Conservation (phyloP, 2,888 invertebrate species). For the Drosophila macrospina region DNA sequence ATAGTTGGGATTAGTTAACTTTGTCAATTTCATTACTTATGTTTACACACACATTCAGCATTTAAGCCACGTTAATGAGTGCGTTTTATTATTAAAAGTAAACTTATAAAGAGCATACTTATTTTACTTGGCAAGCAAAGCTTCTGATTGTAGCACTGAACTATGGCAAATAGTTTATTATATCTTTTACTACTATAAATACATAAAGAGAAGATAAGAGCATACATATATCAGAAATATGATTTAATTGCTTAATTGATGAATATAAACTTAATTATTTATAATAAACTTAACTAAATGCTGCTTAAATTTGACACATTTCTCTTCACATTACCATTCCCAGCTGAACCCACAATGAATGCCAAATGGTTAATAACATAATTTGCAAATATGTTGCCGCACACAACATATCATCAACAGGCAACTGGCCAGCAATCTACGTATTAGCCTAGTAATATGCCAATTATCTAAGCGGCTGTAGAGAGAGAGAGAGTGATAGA, state of each 20-base stretch:
- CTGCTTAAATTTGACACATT: background rate
- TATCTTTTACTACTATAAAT: too few relatives aligned
- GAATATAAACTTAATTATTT: too few relatives aligned
- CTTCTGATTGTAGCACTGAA: too few relatives aligned
- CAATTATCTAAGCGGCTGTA: slow-evolving; percentile 24
- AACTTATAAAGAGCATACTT: too few relatives aligned
- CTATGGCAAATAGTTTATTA: too few relatives aligned
- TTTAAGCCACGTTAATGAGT: too few relatives aligned
- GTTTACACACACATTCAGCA: too few relatives aligned
- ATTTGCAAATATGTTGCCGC: background rate
- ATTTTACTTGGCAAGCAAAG: too few relatives aligned
- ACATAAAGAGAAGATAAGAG: too few relatives aligned
- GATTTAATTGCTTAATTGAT: too few relatives aligned
- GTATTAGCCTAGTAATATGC: slow-evolving; percentile 18
- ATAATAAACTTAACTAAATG: background rate
- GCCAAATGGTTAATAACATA: background rate
- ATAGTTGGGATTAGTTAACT: slow-evolving; percentile 4
- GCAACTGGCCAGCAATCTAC: background rate
- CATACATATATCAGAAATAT: too few relatives aligned
- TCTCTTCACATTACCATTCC: background rate
- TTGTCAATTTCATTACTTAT: background rate
- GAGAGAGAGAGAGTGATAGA: background rate
- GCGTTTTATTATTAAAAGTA: too few relatives aligned
- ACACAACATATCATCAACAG: slow-evolving; percentile 10
- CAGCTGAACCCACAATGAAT: background rate